phyloP scores from a whole-genome alignment of 2,113 vertebrate species.

The Camelus dromedarius region DNA sequence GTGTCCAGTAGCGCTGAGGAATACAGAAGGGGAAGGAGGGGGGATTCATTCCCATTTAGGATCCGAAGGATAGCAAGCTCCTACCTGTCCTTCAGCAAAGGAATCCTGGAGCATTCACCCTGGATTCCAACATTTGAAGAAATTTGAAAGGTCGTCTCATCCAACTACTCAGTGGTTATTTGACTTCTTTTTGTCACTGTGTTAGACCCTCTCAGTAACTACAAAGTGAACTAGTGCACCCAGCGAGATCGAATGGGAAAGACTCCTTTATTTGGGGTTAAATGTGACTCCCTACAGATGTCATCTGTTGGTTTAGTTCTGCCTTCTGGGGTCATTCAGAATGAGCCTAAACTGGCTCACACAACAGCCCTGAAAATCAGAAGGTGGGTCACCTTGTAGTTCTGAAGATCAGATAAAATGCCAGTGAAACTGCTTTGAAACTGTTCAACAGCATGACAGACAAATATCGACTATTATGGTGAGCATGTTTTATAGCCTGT shows the following conservation, averaged over 20 bases:
- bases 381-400: background rate
- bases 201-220: background rate
- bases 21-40: background rate
- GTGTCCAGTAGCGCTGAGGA: constrained; percentile 13
- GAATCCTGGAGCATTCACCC: accelerated
- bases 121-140: background rate
- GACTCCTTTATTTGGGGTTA: background rate
- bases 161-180: background rate
- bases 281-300: background rate
- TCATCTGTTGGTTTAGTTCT: background rate
- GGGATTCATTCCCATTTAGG: background rate
- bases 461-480: background rate
- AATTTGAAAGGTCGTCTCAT: background rate
- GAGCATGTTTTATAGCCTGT: background rate
- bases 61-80: background rate
- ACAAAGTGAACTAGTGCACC: background rate
- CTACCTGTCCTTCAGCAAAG: background rate
- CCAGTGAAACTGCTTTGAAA: background rate
- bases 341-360: background rate
- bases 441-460: background rate
- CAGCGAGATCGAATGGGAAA: background rate
- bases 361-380: background rate
- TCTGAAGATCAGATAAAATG: background rate
- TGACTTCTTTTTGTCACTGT: background rate
- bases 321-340: background rate